Evolutionary conservation across 2,888 invertebrate genomes (phyloP), one percentile per base, ranked within the genome.

Genomic region (Chloromyia formosa): DNA sequence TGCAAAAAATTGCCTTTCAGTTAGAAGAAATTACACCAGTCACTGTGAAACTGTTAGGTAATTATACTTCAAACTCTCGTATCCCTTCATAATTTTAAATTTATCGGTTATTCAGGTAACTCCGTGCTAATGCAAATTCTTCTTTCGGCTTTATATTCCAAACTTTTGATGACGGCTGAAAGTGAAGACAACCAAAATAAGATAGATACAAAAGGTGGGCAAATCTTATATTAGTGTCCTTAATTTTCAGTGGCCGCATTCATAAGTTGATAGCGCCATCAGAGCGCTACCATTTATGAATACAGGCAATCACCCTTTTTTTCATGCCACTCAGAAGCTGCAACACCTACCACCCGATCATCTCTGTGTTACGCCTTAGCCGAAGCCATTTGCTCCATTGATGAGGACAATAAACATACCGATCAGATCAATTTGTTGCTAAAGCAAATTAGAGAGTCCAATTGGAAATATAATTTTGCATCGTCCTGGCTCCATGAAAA

Each of bases 331-430:
- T 35, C 7, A 27, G 64, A 42, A 54, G 12, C n/a, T 81, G 82
- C 78, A 7, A 79, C 81, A 27, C 78, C 79, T 20, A 75, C 78
- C n/a, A 78, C 79, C 5, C 84, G 87, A 0, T 87, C 89, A 0
- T 87, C 88, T 0, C 87, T 91, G 62, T 92, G 92, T 0, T 87
- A 91, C n/a, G 91, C 92, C 0, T 84, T 93, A 7, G 92, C 93
- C 0, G 94, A 94, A 83, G 91, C 93, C 0, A 86, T 94, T 14
- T 94, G 94, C 81, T 91, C 90, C 22, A 89, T 94, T 68, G 93
- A 94, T 81, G 93, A 93, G 80, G 92, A 93, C 76, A 90, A 93
- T 81, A 93, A 93, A 79, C 93, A 93, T 80, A 93, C 93, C 0
- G 89, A 90, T 77, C 91, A 93, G 81, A 91, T 94, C 64, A 88